phyloP scores from a whole-genome alignment of 2,888 invertebrate genomes.

The Acanthosepion esculentum region DNA sequence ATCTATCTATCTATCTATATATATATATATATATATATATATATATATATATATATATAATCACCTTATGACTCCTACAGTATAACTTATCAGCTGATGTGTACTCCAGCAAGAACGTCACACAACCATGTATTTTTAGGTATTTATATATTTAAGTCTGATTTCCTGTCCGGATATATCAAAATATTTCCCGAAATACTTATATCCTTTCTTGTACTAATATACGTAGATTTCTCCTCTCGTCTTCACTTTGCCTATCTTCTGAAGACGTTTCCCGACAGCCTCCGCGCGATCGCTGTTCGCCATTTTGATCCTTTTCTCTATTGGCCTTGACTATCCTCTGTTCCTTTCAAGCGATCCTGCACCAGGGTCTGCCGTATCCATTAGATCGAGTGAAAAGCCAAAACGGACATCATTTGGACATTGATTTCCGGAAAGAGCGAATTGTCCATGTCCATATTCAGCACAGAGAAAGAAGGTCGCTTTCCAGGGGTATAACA shows the following conservation, averaged over 20 bases:
- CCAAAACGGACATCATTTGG: neutral
- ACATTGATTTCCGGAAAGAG: neutral
- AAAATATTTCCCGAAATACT: neutral
- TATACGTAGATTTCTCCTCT: neutral
- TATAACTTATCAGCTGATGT: no score
- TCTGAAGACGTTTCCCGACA: neutral
- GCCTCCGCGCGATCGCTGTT: neutral
- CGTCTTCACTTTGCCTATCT: neutral
- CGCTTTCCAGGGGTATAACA: neutral
- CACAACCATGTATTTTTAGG: neutral
- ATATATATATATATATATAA: neutral
- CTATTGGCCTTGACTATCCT: neutral
- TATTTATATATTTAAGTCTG: neutral
- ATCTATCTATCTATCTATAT: no score
- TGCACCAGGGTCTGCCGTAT: neutral
- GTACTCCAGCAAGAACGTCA: no score
- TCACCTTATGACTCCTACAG: neutral
- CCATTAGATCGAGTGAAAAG: neutral
- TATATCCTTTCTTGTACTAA: neutral
- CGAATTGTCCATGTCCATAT: neutral
- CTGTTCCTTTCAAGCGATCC: neutral
- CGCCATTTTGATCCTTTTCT: neutral
- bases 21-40: neutral
- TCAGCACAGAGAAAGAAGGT: neutral
- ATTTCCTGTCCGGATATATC: neutral